These are phyloP conservation scores for Molossus molossus DNA, from an alignment of 2,797 vertebrate species.

Conservation along the genomic window DNA sequence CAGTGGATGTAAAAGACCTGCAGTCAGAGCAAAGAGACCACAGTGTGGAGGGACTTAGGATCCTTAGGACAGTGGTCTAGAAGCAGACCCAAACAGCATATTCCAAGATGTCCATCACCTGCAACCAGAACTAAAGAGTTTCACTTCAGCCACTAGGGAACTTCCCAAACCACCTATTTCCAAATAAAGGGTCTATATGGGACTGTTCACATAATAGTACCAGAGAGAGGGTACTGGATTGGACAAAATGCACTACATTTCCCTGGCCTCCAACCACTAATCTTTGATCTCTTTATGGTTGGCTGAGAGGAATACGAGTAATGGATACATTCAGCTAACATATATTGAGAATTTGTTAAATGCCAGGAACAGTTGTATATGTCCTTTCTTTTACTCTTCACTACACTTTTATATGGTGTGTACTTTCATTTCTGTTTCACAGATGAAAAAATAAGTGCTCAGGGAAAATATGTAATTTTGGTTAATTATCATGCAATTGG, in stretches of 20 bases:
- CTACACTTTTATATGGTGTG: not conserved
- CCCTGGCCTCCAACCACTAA: not conserved
- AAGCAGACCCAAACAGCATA: not conserved
- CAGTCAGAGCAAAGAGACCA: not conserved
- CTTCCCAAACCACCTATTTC: not conserved
- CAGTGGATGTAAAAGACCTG: not conserved
- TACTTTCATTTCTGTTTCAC: slow-evolving; percentile 54
- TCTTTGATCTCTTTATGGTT: slow-evolving; percentile 7
- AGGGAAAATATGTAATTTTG: not conserved
- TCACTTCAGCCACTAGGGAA: not conserved
- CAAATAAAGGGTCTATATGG: not conserved
- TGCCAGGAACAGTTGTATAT: not conserved
- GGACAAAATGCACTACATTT: slow-evolving; percentile 12
- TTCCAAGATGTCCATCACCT: not conserved
- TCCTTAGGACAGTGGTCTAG: not conserved
- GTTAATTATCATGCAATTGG: not conserved
- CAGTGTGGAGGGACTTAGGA: not conserved
- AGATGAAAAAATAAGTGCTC: slow-evolving; percentile 15
- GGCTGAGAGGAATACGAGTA: not conserved
- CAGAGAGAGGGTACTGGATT: not conserved
- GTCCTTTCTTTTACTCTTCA: slow-evolving; percentile 16
- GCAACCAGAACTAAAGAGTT: not conserved
- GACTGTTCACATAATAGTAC: not conserved
- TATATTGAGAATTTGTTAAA: slow-evolving; percentile 46
- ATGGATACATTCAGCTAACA: not conserved